phyloP scores from a whole-genome alignment of 1,140 invertebrate species.

The Kradibia gibbosae region DNA sequence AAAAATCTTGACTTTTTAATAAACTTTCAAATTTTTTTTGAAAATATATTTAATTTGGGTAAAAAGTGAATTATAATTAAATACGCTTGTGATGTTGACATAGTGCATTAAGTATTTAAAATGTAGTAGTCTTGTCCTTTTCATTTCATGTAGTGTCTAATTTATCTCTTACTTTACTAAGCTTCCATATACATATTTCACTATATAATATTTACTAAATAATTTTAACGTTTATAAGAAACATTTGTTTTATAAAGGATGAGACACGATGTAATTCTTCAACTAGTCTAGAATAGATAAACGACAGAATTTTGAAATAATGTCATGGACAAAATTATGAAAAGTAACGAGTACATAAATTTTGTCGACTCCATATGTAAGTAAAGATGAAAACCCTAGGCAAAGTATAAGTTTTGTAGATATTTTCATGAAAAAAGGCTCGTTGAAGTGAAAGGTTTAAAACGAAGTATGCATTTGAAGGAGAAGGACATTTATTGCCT shows the following conservation, averaged over 20 bases:
- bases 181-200: background rate
- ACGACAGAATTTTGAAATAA: background rate
- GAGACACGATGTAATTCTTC: background rate
- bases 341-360: background rate
- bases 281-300: background rate
- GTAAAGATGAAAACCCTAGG: background rate
- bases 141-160: background rate
- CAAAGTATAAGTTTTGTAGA: background rate
- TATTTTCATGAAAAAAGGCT: background rate
- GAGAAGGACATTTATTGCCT: background rate
- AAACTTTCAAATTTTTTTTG: background rate
- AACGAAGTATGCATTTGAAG: background rate
- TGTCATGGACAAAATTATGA: background rate
- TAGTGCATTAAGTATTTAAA: background rate
- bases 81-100: background rate
- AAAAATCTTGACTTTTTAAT: too few species aligned
- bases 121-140: background rate
- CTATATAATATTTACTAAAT: background rate
- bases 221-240: background rate
- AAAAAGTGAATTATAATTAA: background rate
- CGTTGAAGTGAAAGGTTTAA: background rate
- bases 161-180: background rate
- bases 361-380: background rate
- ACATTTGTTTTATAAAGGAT: background rate
- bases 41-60: constrained; percentile 1